Percentiles rank a stretch among this genome's conserved stretches.
Evolutionary conservation across 1,140 invertebrate genomes (phyloP).

Genomic region (Heliconius himera): DNA sequence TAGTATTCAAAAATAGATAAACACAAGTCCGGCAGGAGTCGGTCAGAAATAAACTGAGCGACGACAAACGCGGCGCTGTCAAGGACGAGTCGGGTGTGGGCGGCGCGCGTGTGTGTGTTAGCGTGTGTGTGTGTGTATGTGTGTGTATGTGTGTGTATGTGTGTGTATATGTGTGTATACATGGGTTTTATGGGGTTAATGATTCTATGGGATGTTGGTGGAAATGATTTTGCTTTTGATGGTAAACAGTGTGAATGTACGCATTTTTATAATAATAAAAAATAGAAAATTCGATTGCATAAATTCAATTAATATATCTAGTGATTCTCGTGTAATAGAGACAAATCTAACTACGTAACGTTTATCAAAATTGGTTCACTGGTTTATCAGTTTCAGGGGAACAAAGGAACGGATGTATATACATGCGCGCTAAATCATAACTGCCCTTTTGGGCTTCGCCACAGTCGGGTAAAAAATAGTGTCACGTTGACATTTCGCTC

Average conservation of each 20-base stretch:
- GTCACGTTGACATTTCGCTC: too few species aligned
- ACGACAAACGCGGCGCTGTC: conserved; percentile 33
- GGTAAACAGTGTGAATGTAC: neutral
- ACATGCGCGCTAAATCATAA: too few species aligned
- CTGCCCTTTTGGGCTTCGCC: too few species aligned
- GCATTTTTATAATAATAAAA: too few species aligned
- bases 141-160: neutral
- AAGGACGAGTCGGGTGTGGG: conserved; percentile 33
- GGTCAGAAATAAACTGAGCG: conserved; percentile 23
- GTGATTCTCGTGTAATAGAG: too few species aligned
- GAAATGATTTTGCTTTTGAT: neutral
- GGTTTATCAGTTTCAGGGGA: too few species aligned
- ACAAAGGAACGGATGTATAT: too few species aligned
- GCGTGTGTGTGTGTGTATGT: too few species aligned
- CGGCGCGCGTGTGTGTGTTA: neutral
- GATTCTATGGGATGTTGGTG: conserved; percentile 15
- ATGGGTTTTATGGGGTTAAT: conserved; percentile 34
- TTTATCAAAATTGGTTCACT: too few species aligned
- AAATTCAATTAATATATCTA: too few species aligned
- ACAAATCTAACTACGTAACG: too few species aligned
- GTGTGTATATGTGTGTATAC: neutral
- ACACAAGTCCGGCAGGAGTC: conserved; percentile 28
- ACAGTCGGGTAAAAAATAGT: too few species aligned
- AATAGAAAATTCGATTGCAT: neutral
- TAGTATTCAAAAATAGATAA: conserved; percentile 27